Evolutionary conservation across 2,797 vertebrate species (phyloP), one percentile per base, ranked within the genome.

Genomic region (Chiroxiphia lanceolata): DNA sequence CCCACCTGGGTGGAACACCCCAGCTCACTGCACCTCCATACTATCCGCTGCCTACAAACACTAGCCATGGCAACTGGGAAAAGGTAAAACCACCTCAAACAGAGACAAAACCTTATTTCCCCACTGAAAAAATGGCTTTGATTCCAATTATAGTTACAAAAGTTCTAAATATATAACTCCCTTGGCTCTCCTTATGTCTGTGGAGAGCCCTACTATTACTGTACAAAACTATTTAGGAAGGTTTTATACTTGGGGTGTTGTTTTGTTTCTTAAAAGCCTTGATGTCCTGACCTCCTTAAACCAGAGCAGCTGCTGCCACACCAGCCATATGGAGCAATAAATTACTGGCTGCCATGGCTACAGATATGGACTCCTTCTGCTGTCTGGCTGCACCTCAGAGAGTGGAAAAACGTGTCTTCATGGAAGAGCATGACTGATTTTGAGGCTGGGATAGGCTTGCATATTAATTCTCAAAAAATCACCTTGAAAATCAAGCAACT

Each of bases 261-360:
- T 53, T 86, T 87, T 91, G 90, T 83, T 90, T 91, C 93, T 93
- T 84, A 89, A 95, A 94, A 85, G 87, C 69, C 83, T 84, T 25
- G 3, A 84, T 90, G 88, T 75, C 87, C 89, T 95, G 95, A 96
- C 93, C 96, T 96, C 93, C 90, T 92, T 93, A 87, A 92, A 95
- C 87, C 79, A 88, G 64, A 97, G 95, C 96, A 97, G 96, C 95
- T 97, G 97, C 93, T 95, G 87, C 89, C 95, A 95, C 92, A 93
- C 94, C 91, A 89, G 90, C 95, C 97, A 97, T 97, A 98, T 96
- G 97, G 96, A 96, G 93, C 80, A 78, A 75, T 92, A 94, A 95
- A 96, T 97, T 93, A 90, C 93, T 87, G 89, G 97, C 97, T 96
- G 96, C 96, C 94, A 96, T 94, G 94, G 84, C 93, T 96, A 96